A percentile compares a stretch with the other conserved stretches of the same genome.
phyloP scores from a whole-genome alignment of 2,888 invertebrate species.

The Brenthis hecate region DNA sequence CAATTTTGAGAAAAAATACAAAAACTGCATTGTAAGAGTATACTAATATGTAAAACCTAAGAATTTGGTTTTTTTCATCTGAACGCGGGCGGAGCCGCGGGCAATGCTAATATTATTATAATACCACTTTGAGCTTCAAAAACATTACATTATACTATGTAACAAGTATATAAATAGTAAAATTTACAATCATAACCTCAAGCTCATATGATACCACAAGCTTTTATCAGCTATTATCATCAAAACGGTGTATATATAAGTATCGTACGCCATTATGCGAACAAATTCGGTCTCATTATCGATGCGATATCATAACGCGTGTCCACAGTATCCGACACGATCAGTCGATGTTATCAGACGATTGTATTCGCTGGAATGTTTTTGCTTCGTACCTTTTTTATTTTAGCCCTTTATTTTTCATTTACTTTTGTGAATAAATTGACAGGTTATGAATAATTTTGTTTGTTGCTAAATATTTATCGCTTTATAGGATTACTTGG shows the following conservation, averaged over 20 bases:
- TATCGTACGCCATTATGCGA: conserved; percentile 21
- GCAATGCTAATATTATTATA: no score
- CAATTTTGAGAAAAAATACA: no score
- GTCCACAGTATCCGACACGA: conserved; percentile 44
- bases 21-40: no score
- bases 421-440: background rate
- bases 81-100: no score
- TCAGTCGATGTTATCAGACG: conserved; percentile 43
- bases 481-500: no score
- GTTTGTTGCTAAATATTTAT: background rate
- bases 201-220: no score
- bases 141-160: no score
- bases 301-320: conserved; percentile 39
- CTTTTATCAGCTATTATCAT: background rate
- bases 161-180: no score
- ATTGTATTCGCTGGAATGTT: conserved; percentile 38
- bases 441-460: background rate
- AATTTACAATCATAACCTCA: no score
- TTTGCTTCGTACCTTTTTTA: conserved; percentile 24
- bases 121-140: no score
- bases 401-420: conserved; percentile 1
- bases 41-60: no score
- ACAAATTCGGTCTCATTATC: conserved; percentile 44
- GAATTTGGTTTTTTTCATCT: no score
- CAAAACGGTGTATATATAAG: conserved; percentile 6